Base-by-base conservation (phyloP, 2,797 vertebrate genomes). In the Chelmon rostratus region DNA sequence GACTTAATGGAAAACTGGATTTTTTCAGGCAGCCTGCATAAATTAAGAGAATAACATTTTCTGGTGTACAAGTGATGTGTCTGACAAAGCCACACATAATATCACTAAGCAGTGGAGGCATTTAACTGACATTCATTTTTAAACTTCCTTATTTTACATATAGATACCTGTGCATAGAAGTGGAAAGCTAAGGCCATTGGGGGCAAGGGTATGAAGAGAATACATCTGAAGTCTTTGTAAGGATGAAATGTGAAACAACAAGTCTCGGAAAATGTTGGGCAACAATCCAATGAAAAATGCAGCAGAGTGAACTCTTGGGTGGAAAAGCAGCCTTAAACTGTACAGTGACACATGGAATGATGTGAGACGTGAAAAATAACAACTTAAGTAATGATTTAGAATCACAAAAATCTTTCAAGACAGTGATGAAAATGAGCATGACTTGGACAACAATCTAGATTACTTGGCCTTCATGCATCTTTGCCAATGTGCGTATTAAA, bases 141-240 rank as follows among this genome's bases (percentile, higher is more conserved):
- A 52, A 91, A 89, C 86, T 44, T 87, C 67, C 83, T 80, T 84
- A 79, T 77, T 76, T 83, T 82, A 90, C 78, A 82, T 86, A 83
- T 54, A 89, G 88, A 88, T 79, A 88, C 77, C 81, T 90, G 92
- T 94, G 93, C 94, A 94, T 94, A 94, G 93, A 94, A 92, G 89
- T 93, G 92, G 86, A 92, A 92, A 87, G 90, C 87, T 94, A 95
- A 95, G 95, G 95, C 94, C 91, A 91, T 92, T 40, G 61, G 85
- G 84, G 84, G 54, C 37, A 54, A 46, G 64, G 61, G 69, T 21
- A 61, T 76, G 62, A 81, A 63, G 49, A 69, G 67, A 83, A 81
- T 31, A 69, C 53, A 57, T 71, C 16, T 72, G 23, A 50, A 56
- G 1, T 56, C 44, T 50, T 19, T 70, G 78, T 35, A 76, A 28